These are phyloP conservation scores for Eupithecia tripunctaria DNA, from an alignment of 2,888 invertebrate species.

Conservation along the genomic window DNA sequence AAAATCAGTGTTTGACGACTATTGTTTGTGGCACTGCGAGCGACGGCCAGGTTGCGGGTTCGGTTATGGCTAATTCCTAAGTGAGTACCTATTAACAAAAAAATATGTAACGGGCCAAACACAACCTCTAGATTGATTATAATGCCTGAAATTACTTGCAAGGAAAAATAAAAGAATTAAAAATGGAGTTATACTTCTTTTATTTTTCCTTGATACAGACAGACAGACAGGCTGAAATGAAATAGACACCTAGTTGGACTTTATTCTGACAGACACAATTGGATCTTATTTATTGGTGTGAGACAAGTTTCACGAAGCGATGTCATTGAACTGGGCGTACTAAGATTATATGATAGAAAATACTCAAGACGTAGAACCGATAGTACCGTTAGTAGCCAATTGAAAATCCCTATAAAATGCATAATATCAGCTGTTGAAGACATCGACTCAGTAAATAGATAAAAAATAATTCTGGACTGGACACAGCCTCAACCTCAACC, in stretches of 20 bases:
- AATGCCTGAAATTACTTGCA: too few relatives aligned
- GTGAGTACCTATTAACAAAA: too few relatives aligned
- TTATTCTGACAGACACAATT: not conserved
- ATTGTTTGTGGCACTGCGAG: not conserved
- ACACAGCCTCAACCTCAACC: not conserved
- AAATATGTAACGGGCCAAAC: too few relatives aligned
- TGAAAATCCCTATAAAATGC: not conserved
- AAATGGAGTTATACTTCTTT: not conserved
- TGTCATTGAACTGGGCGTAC: not conserved
- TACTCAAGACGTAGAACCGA: not conserved
- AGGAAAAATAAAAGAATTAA: too few relatives aligned
- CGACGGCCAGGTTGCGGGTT: not conserved
- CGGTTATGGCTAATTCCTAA: too few relatives aligned
- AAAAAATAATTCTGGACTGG: not conserved
- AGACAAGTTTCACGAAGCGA: not conserved
- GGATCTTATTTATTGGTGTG: slow-evolving; percentile 3
- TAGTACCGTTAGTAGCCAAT: not conserved
- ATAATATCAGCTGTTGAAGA: not conserved
- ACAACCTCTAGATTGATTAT: too few relatives aligned
- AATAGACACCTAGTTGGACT: not conserved
- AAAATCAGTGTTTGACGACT: not conserved
- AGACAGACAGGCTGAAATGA: not conserved
- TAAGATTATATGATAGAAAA: not conserved
- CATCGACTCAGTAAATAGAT: not conserved
- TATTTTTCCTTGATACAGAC: not conserved